Percentiles rank a stretch among this genome's conserved stretches.
phyloP scores from a whole-genome alignment of 2,797 vertebrate species.

The Gallinago stenura region DNA sequence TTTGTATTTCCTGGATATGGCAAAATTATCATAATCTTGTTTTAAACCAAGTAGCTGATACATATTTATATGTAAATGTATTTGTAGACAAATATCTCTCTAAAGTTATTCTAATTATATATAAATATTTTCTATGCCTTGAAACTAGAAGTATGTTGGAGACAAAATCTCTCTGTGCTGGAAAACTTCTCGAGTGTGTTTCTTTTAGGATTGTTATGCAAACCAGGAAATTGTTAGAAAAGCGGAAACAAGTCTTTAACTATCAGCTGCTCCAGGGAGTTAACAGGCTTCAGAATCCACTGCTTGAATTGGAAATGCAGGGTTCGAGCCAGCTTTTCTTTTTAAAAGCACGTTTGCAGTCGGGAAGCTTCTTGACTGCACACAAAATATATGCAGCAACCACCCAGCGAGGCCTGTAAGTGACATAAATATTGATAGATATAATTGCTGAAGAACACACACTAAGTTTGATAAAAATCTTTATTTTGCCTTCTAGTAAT shows the following conservation, averaged over 20 bases:
- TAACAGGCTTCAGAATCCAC: slow-evolving; percentile 46
- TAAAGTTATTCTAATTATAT: background rate
- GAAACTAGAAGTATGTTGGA: background rate
- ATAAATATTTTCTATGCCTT: slow-evolving; percentile 17
- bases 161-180: background rate
- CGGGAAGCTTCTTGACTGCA: background rate
- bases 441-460: background rate
- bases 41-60: slow-evolving; percentile 41
- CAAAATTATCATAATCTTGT: slow-evolving; percentile 65
- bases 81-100: slow-evolving; percentile 43
- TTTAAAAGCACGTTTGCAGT: background rate
- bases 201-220: slow-evolving; percentile 61
- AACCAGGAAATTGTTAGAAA: slow-evolving; percentile 65
- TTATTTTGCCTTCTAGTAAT: slow-evolving; percentile 39
- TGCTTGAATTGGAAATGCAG: slow-evolving; percentile 20
- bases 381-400: background rate
- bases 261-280: slow-evolving; percentile 48
- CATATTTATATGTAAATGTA: slow-evolving; percentile 44
- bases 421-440: slow-evolving; percentile 38
- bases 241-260: slow-evolving; percentile 60
- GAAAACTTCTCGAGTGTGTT: slow-evolving; percentile 48
- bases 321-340: background rate
- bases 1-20: slow-evolving; percentile 70
- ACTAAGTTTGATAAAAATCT: slow-evolving; percentile 16
- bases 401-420: slow-evolving; percentile 41